Evolutionary conservation across 2,888 invertebrate genomes (phyloP), one percentile per base, ranked within the genome.

Genomic region (Caradrina kadenii): DNA sequence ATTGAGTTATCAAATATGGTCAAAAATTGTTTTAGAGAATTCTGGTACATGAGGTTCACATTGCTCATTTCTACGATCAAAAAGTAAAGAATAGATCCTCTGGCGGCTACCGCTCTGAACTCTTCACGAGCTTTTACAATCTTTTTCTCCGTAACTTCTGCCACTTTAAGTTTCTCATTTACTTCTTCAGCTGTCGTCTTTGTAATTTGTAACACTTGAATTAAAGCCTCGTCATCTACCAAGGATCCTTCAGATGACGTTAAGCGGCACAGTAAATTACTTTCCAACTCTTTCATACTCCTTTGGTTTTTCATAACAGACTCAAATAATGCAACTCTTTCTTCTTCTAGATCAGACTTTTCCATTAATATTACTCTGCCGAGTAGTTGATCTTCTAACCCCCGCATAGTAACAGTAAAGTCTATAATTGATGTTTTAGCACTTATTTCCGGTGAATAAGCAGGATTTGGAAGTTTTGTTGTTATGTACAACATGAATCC

Each of bases 391-490:
- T 99, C 99, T 93, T 99, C 99, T 39, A 99, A 94, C 13, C 99
- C 99, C 88, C 98, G 97, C 98, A 99, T 99, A 4, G 99, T 99
- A 1, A 99, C 99, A 1, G 99, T 99, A 89, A 99, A 99, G 91
- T 99, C 99, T 84, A 99, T 99, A 66, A 99, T 99, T 0, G 99
- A 98, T 0, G 99, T 99, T 91, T 99, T 99, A 0, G 99, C 99
- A 87, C 99, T 98, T 79, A 99, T 98, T 96, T 99, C 99, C 0
- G 99, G 99, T 17, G 99, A 99, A 92, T 99, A 99, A 0, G 99
- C 98, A 0, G 99, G 99, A 94, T 99, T 99, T 0, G 99, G 98
- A 65, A 99, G 93, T 93, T 99, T 99, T 0, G 99, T 99, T 1
- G 99, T 99, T 61, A 99, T 98, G 88, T 99, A 99, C 5, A 99